A percentile compares a stretch with the other conserved stretches of the same genome.
These are phyloP conservation scores for Rhinophrynus dorsalis DNA, from an alignment of 2,797 vertebrate species.

Conservation along the genomic window DNA sequence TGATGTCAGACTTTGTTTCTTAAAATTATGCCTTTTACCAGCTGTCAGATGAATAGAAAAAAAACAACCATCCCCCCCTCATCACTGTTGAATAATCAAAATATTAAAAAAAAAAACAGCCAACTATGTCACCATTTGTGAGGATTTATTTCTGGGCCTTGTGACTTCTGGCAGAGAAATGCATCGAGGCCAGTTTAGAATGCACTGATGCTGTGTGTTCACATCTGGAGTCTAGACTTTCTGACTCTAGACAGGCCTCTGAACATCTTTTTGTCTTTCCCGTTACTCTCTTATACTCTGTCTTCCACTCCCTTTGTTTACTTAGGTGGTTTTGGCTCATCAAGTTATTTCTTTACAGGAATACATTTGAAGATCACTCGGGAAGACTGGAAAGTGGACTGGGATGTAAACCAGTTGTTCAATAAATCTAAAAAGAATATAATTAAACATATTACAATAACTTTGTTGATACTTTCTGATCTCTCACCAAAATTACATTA, in stretches of 20 bases:
- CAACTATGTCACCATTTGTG: constrained; percentile 64
- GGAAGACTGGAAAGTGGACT: constrained; percentile 8
- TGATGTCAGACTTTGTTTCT: constrained; percentile 50
- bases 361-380: constrained; percentile 8
- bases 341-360: constrained; percentile 36
- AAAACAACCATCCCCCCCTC: constrained; percentile 54
- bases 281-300: constrained; percentile 46
- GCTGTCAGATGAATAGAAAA: constrained; percentile 54
- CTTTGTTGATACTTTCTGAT: constrained; percentile 2
- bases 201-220: constrained; percentile 56
- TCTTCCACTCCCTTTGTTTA: constrained; percentile 32
- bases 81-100: constrained; percentile 52
- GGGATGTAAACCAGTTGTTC: constrained; percentile 27
- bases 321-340: constrained; percentile 58
- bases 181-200: constrained; percentile 62
- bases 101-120: constrained; percentile 55
- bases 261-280: constrained; percentile 53
- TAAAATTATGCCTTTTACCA: constrained; percentile 50
- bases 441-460: constrained; percentile 19
- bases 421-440: constrained; percentile 44
- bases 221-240: constrained; percentile 90
- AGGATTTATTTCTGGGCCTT: constrained; percentile 69
- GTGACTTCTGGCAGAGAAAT: constrained; percentile 81
- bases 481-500: not conserved
- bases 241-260: constrained; percentile 67